Evolutionary conservation across 2,113 vertebrate genomes (phyloP).

Genomic region (Coracopsis vasa): DNA sequence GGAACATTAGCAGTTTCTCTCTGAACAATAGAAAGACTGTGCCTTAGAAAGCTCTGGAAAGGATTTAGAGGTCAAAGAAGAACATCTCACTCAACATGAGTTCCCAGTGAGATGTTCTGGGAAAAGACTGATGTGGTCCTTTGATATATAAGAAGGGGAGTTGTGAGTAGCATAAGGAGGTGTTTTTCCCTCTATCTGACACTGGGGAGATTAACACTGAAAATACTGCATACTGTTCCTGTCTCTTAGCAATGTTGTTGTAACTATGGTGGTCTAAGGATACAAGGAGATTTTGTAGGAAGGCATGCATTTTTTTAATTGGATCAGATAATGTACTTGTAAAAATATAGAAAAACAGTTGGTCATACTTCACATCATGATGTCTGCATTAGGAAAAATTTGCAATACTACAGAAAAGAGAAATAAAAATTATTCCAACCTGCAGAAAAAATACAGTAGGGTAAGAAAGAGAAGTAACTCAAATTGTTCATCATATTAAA

Average conservation of each 20-base stretch:
- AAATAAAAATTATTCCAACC: background rate
- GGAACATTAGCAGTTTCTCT: background rate
- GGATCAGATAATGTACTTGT: background rate
- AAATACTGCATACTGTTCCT: slow-evolving; percentile 24
- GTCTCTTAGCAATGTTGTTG: slow-evolving; percentile 34
- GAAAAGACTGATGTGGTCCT: slow-evolving; percentile 64
- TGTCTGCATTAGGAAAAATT: background rate
- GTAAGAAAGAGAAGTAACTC: background rate
- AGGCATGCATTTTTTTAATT: background rate
- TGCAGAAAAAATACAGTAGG: background rate
- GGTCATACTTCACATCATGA: background rate
- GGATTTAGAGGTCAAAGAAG: slow-evolving; percentile 68
- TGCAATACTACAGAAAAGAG: background rate
- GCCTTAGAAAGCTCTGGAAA: slow-evolving; percentile 63
- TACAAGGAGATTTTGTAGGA: background rate
- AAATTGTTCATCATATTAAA: background rate
- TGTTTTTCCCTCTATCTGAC: slow-evolving; percentile 58
- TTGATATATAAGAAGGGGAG: slow-evolving; percentile 69
- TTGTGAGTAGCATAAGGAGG: slow-evolving; percentile 52
- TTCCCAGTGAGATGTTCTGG: slow-evolving; percentile 61
- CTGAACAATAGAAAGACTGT: slow-evolving; percentile 58
- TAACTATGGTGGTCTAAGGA: slow-evolving; percentile 10
- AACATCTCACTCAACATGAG: slow-evolving; percentile 68
- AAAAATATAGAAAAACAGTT: background rate
- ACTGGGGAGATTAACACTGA: slow-evolving; percentile 45